Evolutionary conservation across 2,888 invertebrate species (phyloP).

Genomic region (Amiota mariae): DNA sequence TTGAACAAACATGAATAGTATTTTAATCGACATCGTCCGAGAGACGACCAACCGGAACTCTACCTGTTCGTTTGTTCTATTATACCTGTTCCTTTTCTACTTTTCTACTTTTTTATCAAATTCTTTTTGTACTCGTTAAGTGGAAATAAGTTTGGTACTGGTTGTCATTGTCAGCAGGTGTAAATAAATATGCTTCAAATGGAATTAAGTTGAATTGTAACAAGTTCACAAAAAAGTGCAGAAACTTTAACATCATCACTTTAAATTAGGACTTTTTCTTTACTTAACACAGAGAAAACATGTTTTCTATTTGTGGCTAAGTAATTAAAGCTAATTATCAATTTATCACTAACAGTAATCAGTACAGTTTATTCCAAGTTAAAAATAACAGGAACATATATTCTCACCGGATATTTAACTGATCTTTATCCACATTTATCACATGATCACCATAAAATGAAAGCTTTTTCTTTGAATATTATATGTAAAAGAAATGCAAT

Average conservation of each 20-base stretch:
- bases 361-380: too few relatives aligned
- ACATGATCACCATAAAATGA: too few relatives aligned
- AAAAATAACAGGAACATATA: too few relatives aligned
- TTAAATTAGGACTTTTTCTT: neutral
- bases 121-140: neutral
- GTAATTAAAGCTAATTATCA: too few relatives aligned
- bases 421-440: too few relatives aligned
- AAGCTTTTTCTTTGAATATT: too few relatives aligned
- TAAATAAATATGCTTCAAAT: slow-evolving; percentile 51
- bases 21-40: slow-evolving; percentile 30
- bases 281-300: neutral
- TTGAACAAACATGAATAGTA: slow-evolving; percentile 26
- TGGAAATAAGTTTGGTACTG: neutral
- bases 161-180: slow-evolving; percentile 39
- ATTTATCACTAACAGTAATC: too few relatives aligned
- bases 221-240: slow-evolving; percentile 26
- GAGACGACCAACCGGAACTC: neutral
- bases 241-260: neutral
- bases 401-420: too few relatives aligned
- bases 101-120: neutral
- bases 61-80: too few relatives aligned
- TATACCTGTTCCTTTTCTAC: neutral
- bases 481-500: too few relatives aligned
- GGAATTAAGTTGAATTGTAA: slow-evolving; percentile 48
- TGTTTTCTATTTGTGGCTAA: too few relatives aligned